phyloP scores from a whole-genome alignment of 53 echinoderm and acorn worm genomes.

The Paelopatides confundens region DNA sequence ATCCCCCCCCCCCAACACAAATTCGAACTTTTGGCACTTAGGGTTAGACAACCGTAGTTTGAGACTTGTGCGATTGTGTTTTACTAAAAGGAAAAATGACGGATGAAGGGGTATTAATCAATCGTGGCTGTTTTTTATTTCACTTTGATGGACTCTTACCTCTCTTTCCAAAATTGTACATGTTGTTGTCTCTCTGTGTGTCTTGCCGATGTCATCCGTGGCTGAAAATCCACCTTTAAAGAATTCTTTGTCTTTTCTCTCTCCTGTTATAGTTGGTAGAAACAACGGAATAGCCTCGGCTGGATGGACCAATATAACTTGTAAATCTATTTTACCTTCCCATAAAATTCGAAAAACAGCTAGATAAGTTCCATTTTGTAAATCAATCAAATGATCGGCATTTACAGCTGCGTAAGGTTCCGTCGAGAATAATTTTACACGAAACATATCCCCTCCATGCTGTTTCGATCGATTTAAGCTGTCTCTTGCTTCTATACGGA shows the following conservation, averaged over 20 bases:
- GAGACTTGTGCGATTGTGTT: no score
- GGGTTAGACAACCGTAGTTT: no score
- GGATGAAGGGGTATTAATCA: no score
- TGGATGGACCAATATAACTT: conserved; percentile 9
- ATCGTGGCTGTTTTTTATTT: no score
- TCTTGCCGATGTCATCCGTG: background rate
- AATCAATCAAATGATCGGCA: background rate
- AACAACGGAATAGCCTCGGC: conserved; percentile 20
- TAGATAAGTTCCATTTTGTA: background rate
- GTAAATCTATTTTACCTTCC: background rate
- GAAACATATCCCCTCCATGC: conserved; percentile 6
- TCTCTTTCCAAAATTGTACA: conserved; percentile 1
- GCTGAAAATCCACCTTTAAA: background rate
- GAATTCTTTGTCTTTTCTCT: background rate
- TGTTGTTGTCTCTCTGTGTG: background rate
- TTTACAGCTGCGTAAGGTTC: conserved; percentile 21
- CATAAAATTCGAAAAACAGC: conserved; percentile 26
- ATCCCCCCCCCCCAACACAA: no score
- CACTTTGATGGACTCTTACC: background rate
- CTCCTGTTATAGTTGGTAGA: background rate
- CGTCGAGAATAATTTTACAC: background rate
- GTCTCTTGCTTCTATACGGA: conserved; percentile 9
- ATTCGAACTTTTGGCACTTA: no score
- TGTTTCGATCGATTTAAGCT: background rate
- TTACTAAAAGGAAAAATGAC: no score